These are phyloP conservation scores for Xiphorhynchus elegans DNA, from an alignment of 2,113 vertebrate species.

Conservation along the genomic window DNA sequence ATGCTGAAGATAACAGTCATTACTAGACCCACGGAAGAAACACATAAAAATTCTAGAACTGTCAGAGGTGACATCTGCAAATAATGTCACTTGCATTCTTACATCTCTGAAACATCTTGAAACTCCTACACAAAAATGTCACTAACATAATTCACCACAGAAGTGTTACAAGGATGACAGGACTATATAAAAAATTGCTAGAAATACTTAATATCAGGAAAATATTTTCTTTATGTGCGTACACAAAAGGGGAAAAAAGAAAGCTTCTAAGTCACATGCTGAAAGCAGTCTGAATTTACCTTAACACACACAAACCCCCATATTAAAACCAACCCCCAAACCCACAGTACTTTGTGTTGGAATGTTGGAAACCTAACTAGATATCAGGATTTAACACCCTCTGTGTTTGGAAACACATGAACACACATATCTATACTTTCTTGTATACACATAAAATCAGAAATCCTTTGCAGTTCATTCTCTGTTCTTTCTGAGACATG, in stretches of 20 bases:
- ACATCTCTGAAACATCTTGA: slow-evolving; percentile 3
- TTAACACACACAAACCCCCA: neutral
- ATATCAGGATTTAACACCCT: neutral
- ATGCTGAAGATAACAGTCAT: neutral
- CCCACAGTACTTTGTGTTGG: neutral
- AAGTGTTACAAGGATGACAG: neutral
- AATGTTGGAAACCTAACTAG: neutral
- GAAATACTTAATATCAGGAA: neutral
- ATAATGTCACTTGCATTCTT: slow-evolving; percentile 6
- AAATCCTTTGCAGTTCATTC: neutral
- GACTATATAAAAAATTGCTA: neutral
- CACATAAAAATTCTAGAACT: neutral
- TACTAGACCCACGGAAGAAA: slow-evolving; percentile 16
- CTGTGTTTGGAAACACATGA: neutral
- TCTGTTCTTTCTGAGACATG: neutral
- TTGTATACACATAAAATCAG: neutral
- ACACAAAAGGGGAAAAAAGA: neutral
- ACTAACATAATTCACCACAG: neutral
- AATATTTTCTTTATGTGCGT: neutral
- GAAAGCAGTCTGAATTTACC: neutral
- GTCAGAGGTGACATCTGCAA: neutral
- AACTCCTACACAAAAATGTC: neutral
- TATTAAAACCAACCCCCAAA: rapidly evolving
- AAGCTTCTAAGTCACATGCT: neutral
- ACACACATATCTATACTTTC: neutral